These are phyloP conservation scores for Theodoxus fluviatilis DNA, from an alignment of 2,888 invertebrate genomes.

Conservation along the genomic window DNA sequence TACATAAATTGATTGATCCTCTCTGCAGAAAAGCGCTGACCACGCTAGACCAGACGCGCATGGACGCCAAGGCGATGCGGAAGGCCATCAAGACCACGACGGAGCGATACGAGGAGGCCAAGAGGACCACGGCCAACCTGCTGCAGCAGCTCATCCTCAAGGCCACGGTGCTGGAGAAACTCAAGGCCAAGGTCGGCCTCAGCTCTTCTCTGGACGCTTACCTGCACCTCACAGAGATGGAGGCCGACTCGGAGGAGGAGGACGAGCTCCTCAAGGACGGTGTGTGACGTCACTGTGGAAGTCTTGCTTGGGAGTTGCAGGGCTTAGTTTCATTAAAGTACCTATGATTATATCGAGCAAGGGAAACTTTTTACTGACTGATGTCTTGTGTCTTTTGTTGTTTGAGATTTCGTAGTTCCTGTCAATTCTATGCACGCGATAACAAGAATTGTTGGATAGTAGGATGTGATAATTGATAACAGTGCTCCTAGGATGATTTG, in stretches of 20 bases:
- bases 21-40: constrained; percentile 57
- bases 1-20: too few relatives aligned
- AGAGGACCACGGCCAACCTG: constrained; percentile 52
- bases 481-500: too few relatives aligned
- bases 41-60: constrained; percentile 63
- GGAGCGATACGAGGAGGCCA: constrained; percentile 57
- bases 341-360: too few relatives aligned
- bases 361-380: too few relatives aligned
- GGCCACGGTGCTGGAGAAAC: constrained; percentile 60
- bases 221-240: constrained; percentile 61
- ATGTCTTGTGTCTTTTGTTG: too few relatives aligned
- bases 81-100: constrained; percentile 59
- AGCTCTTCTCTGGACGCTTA: constrained; percentile 62
- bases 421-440: too few relatives aligned
- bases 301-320: background rate
- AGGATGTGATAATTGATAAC: too few relatives aligned
- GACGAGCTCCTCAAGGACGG: constrained; percentile 61
- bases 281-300: constrained; percentile 30
- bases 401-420: too few relatives aligned
- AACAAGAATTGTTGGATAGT: too few relatives aligned
- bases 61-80: constrained; percentile 61
- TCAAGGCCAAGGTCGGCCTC: constrained; percentile 58
- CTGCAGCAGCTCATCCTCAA: constrained; percentile 54
- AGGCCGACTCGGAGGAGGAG: constrained; percentile 58
- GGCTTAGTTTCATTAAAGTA: too few relatives aligned